Percentiles rank a stretch among this genome's conserved stretches.
phyloP scores from a whole-genome alignment of 2,888 invertebrate genomes.

The Amblyteles armatorius region DNA sequence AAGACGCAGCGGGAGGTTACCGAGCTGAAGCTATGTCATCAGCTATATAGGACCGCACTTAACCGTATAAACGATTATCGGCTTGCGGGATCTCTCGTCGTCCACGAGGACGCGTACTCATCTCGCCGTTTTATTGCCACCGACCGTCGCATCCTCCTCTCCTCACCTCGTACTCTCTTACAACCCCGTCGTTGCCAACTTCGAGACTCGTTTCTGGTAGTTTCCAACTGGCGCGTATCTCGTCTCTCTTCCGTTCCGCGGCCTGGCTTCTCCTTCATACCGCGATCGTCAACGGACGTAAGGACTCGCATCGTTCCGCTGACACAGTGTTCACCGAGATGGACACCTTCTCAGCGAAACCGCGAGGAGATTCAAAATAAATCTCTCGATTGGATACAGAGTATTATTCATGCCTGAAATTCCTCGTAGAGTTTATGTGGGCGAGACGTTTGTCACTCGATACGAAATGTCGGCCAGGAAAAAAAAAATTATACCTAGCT shows the following conservation, averaged over 20 bases:
- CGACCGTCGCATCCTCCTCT: conserved; percentile 69
- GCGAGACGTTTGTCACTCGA: neutral
- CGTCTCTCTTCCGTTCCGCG: conserved; percentile 39
- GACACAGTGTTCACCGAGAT: conserved; percentile 26
- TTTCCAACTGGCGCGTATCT: conserved; percentile 40
- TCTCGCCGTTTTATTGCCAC: conserved; percentile 79
- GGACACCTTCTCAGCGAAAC: conserved; percentile 3
- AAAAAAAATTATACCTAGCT: conserved; percentile 36
- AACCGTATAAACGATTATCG: conserved; percentile 68
- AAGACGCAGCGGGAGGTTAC: conserved; percentile 20
- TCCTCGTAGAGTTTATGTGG: neutral
- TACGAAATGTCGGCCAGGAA: conserved; percentile 9
- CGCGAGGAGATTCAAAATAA: conserved; percentile 31
- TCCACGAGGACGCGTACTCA: conserved; percentile 52
- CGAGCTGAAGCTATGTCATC: conserved; percentile 21
- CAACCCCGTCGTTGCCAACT: conserved; percentile 50
- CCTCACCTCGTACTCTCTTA: conserved; percentile 48
- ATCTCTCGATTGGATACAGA: conserved; percentile 43
- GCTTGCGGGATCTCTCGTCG: conserved; percentile 61
- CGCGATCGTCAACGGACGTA: conserved; percentile 24
- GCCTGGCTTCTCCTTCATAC: conserved; percentile 34
- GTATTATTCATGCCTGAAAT: conserved; percentile 3
- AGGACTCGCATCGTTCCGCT: neutral
- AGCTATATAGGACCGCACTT: conserved; percentile 51
- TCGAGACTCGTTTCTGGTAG: conserved; percentile 62